Percentiles rank a stretch among this genome's conserved stretches.
phyloP scores from a whole-genome alignment of 2,888 invertebrate species.

The Saturnia pavonia region DNA sequence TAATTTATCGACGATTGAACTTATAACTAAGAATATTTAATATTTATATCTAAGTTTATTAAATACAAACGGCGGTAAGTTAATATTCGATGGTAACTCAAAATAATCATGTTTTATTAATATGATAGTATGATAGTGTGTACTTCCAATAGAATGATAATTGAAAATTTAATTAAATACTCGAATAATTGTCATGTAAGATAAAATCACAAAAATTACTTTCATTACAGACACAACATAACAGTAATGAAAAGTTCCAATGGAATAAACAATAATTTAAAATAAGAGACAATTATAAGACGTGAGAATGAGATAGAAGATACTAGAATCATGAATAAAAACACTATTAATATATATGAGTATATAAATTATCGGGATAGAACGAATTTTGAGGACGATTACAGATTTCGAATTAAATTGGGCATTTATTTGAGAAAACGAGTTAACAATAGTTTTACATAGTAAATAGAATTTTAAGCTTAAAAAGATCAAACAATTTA shows the following conservation, averaged over 20 bases:
- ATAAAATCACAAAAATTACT: neutral
- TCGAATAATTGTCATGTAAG: neutral
- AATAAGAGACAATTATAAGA: neutral
- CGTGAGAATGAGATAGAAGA: neutral
- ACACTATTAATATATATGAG: neutral
- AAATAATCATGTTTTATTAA: too few relatives aligned
- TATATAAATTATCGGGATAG: neutral
- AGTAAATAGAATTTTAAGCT: too few relatives aligned
- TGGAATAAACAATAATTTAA: neutral
- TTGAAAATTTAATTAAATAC: too few relatives aligned
- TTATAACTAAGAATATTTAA: too few relatives aligned
- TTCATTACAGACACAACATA: neutral
- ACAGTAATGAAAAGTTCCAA: neutral
- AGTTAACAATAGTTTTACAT: neutral
- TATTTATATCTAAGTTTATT: too few relatives aligned
- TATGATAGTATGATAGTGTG: too few relatives aligned
- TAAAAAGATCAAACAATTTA: neutral
- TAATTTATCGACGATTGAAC: too few relatives aligned
- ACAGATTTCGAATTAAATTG: neutral
- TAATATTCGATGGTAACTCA: too few relatives aligned
- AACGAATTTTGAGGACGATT: neutral
- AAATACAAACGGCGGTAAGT: too few relatives aligned
- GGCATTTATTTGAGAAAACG: neutral
- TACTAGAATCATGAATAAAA: neutral
- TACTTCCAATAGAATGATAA: too few relatives aligned